phyloP scores from a whole-genome alignment of 1,140 invertebrate species.

The Hyles vespertilio region DNA sequence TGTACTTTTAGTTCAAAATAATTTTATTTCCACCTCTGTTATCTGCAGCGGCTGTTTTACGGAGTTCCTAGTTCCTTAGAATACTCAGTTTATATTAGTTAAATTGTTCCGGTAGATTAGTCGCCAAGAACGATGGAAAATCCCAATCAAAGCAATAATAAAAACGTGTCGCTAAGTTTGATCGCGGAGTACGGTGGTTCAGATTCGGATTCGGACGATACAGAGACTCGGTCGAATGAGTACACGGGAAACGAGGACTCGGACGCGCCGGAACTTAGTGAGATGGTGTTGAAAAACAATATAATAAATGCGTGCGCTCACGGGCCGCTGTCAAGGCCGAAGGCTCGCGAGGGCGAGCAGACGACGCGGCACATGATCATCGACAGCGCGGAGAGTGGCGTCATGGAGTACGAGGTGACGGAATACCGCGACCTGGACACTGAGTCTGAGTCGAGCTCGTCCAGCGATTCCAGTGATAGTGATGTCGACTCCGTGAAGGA shows the following conservation, averaged over 20 bases:
- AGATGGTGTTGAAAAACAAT: slow-evolving; percentile 72
- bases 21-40: not conserved
- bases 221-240: slow-evolving; percentile 45
- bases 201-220: slow-evolving; percentile 63
- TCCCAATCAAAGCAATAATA: slow-evolving; percentile 60
- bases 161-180: slow-evolving; percentile 65
- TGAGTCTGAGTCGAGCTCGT: slow-evolving; percentile 47
- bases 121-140: slow-evolving; percentile 50
- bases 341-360: slow-evolving; percentile 27
- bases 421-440: slow-evolving; percentile 58
- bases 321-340: slow-evolving; percentile 46
- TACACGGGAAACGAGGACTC: slow-evolving; percentile 58
- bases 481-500: slow-evolving; percentile 64
- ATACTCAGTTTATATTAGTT: no score
- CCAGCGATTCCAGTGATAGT: slow-evolving; percentile 62
- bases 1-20: slow-evolving; percentile 18
- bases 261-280: slow-evolving; percentile 58
- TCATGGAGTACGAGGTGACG: slow-evolving; percentile 61
- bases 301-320: slow-evolving; percentile 71
- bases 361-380: slow-evolving; percentile 62
- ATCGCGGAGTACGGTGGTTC: slow-evolving; percentile 62
- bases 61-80: no score
- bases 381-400: slow-evolving; percentile 52
- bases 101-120: no score
- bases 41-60: no score